Conservation (phyloP, 1,140 invertebrate genomes). For the Drosophila carrolli region DNA sequence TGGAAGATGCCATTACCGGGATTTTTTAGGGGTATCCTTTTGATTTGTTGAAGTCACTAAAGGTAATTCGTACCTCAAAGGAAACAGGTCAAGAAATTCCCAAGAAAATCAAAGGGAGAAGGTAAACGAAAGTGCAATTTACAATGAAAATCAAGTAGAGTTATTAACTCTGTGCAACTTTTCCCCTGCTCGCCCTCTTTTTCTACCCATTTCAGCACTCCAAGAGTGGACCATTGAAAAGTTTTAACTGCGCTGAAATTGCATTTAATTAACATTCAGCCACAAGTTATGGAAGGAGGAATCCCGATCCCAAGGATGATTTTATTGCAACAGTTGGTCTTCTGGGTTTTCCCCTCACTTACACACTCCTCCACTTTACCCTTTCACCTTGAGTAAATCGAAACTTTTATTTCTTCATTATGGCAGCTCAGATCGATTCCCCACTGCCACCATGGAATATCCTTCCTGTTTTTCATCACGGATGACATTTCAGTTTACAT, state of each 20-base stretch:
- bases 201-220: neutral
- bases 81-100: neutral
- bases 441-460: neutral
- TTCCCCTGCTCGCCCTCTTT: neutral
- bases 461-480: slow-evolving; percentile 3
- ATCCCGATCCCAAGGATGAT: neutral
- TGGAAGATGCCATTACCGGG: too few relatives aligned
- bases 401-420: slow-evolving; percentile 41
- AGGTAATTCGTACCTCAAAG: neutral
- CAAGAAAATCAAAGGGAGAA: neutral
- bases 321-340: slow-evolving; percentile 31
- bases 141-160: neutral
- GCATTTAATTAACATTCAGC: slow-evolving; percentile 40
- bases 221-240: neutral
- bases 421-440: slow-evolving; percentile 18
- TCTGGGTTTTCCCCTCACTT: neutral
- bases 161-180: neutral
- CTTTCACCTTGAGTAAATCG: neutral
- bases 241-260: slow-evolving; percentile 12
- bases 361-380: neutral
- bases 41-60: neutral
- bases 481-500: slow-evolving; percentile 50
- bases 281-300: slow-evolving; percentile 3
- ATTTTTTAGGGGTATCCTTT: too few relatives aligned
- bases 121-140: slow-evolving; percentile 15